Conservation (phyloP, 2,113 vertebrate genomes). For the Paracyprichromis sp. region DNA sequence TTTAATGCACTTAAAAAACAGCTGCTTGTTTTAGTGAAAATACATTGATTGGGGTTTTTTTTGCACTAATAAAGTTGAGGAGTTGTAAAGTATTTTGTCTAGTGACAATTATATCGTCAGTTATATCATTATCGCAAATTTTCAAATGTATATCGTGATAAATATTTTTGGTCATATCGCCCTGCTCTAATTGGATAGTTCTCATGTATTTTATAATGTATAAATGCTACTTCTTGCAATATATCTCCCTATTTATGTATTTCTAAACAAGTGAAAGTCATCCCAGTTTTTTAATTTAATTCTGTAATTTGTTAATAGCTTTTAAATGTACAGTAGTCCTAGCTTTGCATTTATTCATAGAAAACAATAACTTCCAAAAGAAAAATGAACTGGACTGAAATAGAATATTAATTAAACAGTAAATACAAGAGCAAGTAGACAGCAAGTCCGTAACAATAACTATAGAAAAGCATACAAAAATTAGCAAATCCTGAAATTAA, state of each 20-base stretch:
- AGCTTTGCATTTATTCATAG: background rate
- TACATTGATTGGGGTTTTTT: fast-evolving
- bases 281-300: background rate
- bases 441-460: background rate
- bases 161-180: background rate
- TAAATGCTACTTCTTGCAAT: background rate
- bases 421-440: background rate
- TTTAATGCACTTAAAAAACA: too few relatives aligned
- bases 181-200: background rate
- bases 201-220: background rate
- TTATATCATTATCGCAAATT: background rate
- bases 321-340: background rate
- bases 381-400: background rate
- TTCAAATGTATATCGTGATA: background rate
- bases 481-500: background rate
- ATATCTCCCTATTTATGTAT: background rate
- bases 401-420: background rate
- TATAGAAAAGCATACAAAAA: background rate
- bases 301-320: background rate
- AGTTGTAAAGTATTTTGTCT: too few relatives aligned
- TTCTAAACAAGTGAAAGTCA: background rate
- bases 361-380: background rate
- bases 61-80: too few relatives aligned
- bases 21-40: too few relatives aligned
- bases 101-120: background rate